Percentiles rank a stretch among this genome's conserved stretches.
Conservation (phyloP, 2,888 invertebrate genomes). For the Glyphotaelius pellucidus region DNA sequence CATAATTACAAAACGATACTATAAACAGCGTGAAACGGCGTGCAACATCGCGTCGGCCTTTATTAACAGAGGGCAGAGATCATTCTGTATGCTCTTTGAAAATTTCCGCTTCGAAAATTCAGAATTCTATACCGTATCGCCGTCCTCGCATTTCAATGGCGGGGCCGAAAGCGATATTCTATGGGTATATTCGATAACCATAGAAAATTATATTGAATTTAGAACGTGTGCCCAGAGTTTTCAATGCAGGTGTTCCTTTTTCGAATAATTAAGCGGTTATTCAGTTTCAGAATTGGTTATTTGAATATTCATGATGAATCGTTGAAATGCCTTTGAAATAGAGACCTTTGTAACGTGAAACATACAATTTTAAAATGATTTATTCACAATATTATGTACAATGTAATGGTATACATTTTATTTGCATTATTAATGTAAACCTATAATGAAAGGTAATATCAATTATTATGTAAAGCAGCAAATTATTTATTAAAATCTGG, state of each 20-base stretch:
- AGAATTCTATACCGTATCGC: conserved; percentile 19
- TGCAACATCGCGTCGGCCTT: conserved; percentile 19
- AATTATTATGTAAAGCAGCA: background rate
- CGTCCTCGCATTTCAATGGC: conserved; percentile 29
- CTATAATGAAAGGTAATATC: background rate
- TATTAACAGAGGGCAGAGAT: conserved; percentile 9
- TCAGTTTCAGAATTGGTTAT: conserved; percentile 30
- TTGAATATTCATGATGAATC: conserved; percentile 33
- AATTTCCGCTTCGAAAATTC: conserved; percentile 28
- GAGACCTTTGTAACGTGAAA: background rate
- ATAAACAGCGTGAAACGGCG: conserved; percentile 26
- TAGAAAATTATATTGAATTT: conserved; percentile 42
- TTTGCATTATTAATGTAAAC: background rate
- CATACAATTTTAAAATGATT: conserved; percentile 16
- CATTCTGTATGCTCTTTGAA: conserved; percentile 43
- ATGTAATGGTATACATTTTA: background rate
- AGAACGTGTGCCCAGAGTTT: conserved; percentile 28
- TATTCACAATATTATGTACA: background rate
- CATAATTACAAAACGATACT: conserved; percentile 16
- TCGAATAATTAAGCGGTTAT: conserved; percentile 41
- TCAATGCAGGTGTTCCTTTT: conserved; percentile 49
- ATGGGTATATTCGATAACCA: conserved; percentile 18
- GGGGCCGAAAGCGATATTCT: conserved; percentile 25
- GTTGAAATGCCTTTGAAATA: conserved; percentile 10
- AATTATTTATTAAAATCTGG: background rate